Conservation (phyloP, 2,888 invertebrate species). For the Tetragnatha montana region DNA sequence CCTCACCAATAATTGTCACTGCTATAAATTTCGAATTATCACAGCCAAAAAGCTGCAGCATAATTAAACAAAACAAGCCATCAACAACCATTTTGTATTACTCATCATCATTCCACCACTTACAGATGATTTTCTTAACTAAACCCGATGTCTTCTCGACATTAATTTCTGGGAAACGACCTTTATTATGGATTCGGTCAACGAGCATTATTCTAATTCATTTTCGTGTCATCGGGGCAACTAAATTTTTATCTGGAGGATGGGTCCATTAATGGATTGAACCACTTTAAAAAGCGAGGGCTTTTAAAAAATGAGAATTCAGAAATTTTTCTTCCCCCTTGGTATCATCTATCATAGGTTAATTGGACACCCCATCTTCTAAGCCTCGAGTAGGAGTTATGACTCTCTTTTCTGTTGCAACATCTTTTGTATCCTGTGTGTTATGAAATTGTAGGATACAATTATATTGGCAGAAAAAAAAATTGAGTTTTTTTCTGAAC, state of each 20-base stretch:
- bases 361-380: conserved; percentile 30
- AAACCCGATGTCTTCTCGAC: conserved; percentile 42
- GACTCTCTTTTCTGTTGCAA: too few species aligned
- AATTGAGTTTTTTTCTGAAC: too few species aligned
- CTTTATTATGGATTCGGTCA: conserved; percentile 55
- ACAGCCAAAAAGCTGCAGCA: background rate
- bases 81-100: conserved; percentile 5
- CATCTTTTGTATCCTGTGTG: too few species aligned
- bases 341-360: conserved; percentile 52
- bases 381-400: too few species aligned
- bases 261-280: conserved; percentile 35
- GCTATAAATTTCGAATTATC: background rate
- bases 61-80: conserved; percentile 11
- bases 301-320: too few species aligned
- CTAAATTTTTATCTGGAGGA: conserved; percentile 12
- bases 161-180: conserved; percentile 42
- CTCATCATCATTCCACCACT: conserved; percentile 1
- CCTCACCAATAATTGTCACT: background rate
- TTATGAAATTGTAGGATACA: too few species aligned
- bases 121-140: conserved; percentile 44
- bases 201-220: conserved; percentile 34
- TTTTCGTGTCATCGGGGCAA: conserved; percentile 22
- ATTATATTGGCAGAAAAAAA: too few species aligned
- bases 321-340: background rate
- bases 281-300: conserved; percentile 13